Conservation (phyloP, 2,888 invertebrate species). For the Asteroscopus sphinx region DNA sequence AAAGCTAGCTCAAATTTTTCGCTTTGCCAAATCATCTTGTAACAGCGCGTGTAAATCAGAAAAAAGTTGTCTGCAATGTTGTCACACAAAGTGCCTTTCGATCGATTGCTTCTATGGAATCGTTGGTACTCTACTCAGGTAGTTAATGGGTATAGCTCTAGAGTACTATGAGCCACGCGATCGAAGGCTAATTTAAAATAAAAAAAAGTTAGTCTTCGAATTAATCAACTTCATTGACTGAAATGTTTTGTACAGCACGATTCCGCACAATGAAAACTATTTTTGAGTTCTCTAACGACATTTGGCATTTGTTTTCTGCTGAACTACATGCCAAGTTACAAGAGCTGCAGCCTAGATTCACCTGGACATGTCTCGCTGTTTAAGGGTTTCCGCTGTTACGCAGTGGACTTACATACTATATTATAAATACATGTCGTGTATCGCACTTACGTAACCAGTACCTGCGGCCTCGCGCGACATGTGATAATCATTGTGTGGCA, state of each 20-base stretch:
- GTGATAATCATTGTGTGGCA: constrained; percentile 65
- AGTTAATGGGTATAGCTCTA: no score
- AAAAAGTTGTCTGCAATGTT: constrained; percentile 2
- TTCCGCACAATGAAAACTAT: no score
- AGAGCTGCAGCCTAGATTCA: constrained; percentile 28
- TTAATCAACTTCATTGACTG: no score
- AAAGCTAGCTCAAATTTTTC: constrained; percentile 29
- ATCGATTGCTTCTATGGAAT: constrained; percentile 7
- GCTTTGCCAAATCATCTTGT: constrained; percentile 4
- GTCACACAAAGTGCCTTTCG: constrained; percentile 1
- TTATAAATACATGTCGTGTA: constrained; percentile 60
- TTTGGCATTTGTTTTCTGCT: background rate
- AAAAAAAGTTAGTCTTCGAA: no score
- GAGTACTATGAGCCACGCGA: no score
- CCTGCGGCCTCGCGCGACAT: constrained; percentile 66
- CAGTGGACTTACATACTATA: constrained; percentile 44
- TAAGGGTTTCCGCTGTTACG: constrained; percentile 56
- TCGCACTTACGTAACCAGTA: constrained; percentile 71
- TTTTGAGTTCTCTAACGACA: no score
- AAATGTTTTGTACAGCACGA: no score
- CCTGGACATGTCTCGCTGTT: constrained; percentile 30
- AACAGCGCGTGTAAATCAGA: background rate
- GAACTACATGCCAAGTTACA: constrained; percentile 1
- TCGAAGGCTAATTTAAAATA: no score
- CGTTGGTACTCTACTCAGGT: background rate